Evolutionary conservation across 2,113 vertebrate species (phyloP).

Genomic region (Notarius quadriscutis): DNA sequence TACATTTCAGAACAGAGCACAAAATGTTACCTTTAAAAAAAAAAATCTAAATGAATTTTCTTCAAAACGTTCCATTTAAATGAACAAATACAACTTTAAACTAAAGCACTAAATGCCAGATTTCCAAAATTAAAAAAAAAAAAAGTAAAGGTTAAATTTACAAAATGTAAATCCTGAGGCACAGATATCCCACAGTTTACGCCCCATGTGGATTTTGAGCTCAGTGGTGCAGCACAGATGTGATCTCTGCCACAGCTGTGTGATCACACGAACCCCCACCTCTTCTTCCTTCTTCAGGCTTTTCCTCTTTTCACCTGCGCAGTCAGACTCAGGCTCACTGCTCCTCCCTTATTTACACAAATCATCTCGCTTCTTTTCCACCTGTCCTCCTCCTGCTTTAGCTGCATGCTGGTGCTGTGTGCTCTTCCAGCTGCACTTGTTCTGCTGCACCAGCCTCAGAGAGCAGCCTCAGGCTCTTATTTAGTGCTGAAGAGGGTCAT

Average conservation of each 20-base stretch:
- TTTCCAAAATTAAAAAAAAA: not conserved
- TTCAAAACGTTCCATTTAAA: not conserved
- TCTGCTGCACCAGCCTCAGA: conserved; percentile 40
- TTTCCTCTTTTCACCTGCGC: conserved; percentile 17
- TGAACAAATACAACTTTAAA: not conserved
- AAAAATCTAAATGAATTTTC: too few species aligned
- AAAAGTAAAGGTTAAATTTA: not conserved
- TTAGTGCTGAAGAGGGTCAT: conserved; percentile 67
- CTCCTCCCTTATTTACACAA: conserved; percentile 28
- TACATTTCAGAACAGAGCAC: not conserved
- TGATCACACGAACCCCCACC: conserved; percentile 47
- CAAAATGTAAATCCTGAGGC: not conserved
- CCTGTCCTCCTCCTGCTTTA: conserved; percentile 10
- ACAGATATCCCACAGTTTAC: not conserved
- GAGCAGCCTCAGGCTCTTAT: conserved; percentile 60
- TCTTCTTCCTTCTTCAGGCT: conserved; percentile 23
- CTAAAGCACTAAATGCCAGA: not conserved
- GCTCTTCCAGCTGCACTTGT: conserved; percentile 8
- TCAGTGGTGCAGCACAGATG: conserved; percentile 11
- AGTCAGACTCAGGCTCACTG: not conserved
- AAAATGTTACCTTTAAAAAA: not conserved
- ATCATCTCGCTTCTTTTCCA: not conserved
- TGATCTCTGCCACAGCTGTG: conserved; percentile 20
- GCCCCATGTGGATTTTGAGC: not conserved
- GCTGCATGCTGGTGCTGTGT: not conserved